These are phyloP conservation scores for Nycticryphes semicollaris DNA, from an alignment of 2,113 vertebrate genomes.

Conservation along the genomic window DNA sequence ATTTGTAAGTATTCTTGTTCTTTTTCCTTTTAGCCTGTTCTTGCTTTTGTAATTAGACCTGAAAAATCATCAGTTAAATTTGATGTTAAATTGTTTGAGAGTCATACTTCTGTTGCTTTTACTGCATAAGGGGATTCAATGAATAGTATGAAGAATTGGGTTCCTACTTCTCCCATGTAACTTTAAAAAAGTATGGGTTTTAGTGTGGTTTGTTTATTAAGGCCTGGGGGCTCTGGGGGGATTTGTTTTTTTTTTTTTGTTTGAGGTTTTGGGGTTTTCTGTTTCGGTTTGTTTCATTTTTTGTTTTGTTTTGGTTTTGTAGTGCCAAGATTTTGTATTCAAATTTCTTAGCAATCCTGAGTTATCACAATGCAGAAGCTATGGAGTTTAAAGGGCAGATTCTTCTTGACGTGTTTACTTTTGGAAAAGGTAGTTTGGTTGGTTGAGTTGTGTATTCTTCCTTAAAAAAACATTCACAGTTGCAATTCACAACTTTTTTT, in stretches of 20 bases:
- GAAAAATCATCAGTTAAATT: not conserved
- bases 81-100: not conserved
- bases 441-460: not conserved
- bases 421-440: not conserved
- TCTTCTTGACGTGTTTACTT: not conserved
- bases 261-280: not conserved
- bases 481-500: not conserved
- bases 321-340: not conserved
- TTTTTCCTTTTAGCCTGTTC: not conserved
- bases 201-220: not conserved
- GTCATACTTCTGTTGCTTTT: not conserved
- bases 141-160: not conserved
- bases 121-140: not conserved
- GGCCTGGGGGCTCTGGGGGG: not conserved
- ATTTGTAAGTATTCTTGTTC: slow-evolving; percentile 83
- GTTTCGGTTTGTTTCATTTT: not conserved
- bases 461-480: not conserved
- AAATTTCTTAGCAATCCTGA: not conserved
- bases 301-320: not conserved
- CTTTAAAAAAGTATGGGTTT: not conserved
- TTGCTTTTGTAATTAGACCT: not conserved
- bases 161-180: not conserved
- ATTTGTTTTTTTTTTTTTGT: not conserved
- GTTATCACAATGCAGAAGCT: not conserved
- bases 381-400: not conserved